These are phyloP conservation scores for Campylomormyrus tamandua DNA, from an alignment of 2,113 vertebrate species.

Conservation along the genomic window DNA sequence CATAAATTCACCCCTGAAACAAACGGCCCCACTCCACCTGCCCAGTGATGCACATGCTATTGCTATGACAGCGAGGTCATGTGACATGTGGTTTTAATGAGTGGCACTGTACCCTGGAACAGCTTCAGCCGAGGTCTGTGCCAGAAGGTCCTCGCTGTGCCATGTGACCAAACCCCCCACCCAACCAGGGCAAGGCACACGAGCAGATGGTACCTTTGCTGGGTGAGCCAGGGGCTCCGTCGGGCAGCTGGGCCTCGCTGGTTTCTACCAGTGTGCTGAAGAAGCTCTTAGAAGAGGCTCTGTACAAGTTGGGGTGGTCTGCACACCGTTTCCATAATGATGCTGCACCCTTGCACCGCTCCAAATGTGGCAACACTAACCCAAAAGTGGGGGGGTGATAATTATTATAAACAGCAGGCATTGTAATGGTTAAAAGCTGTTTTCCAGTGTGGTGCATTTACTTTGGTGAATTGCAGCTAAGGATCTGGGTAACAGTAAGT, in stretches of 20 bases:
- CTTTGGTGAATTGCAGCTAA: background rate
- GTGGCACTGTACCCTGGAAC: background rate
- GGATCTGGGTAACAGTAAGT: background rate
- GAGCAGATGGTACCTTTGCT: constrained; percentile 60
- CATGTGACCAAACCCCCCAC: background rate
- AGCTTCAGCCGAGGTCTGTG: background rate
- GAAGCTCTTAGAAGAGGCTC: constrained; percentile 66
- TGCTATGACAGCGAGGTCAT: background rate
- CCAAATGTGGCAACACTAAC: constrained; percentile 59
- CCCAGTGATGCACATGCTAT: background rate
- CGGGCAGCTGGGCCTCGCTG: constrained; percentile 56
- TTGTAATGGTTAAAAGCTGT: background rate
- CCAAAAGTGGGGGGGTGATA: background rate
- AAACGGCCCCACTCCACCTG: background rate
- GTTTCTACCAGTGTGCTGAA: constrained; percentile 58
- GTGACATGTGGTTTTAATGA: background rate
- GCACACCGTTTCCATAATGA: constrained; percentile 77
- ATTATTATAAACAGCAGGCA: background rate
- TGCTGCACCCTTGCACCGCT: constrained; percentile 65
- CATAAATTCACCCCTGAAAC: background rate
- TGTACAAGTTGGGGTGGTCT: constrained; percentile 60
- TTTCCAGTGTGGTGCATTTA: background rate
- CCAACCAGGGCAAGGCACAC: background rate
- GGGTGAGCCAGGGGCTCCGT: constrained; percentile 57
- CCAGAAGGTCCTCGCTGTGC: background rate